A percentile compares a stretch with the other conserved stretches of the same genome.
Conservation (phyloP, 2,888 invertebrate genomes). For the Hypena proboscidalis region DNA sequence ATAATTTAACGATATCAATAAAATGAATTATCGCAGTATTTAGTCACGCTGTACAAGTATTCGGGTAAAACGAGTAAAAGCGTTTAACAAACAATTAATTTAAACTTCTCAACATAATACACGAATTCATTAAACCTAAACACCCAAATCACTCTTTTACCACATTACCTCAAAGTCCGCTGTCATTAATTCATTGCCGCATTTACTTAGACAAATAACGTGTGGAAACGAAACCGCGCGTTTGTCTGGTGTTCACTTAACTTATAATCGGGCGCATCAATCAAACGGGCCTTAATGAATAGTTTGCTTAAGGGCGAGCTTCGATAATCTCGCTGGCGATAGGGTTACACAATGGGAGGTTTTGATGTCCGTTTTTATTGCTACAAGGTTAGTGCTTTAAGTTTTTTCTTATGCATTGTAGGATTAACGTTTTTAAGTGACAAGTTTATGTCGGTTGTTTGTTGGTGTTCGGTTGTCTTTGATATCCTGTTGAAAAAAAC, state of each 20-base stretch:
- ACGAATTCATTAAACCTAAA: conserved; percentile 1
- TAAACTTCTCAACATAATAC: background rate
- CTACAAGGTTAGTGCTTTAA: conserved; percentile 31
- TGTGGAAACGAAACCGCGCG: conserved; percentile 42
- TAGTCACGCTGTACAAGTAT: too few species aligned
- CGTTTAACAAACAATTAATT: background rate
- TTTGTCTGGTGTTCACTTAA: conserved; percentile 49
- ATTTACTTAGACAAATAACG: conserved; percentile 42
- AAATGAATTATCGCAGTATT: too few species aligned
- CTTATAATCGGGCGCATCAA: conserved; percentile 66
- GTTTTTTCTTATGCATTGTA: conserved; percentile 32
- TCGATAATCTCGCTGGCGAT: conserved; percentile 62
- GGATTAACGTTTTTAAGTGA: conserved; percentile 37
- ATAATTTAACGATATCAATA: too few species aligned
- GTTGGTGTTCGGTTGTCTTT: background rate
- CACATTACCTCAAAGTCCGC: conserved; percentile 7
- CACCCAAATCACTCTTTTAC: conserved; percentile 5
- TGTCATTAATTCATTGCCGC: conserved; percentile 35
- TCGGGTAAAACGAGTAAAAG: background rate
- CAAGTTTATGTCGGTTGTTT: conserved; percentile 15
- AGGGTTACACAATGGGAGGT: conserved; percentile 62
- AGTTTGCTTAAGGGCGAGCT: conserved; percentile 69
- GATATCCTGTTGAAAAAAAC: too few species aligned
- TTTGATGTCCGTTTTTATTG: conserved; percentile 49
- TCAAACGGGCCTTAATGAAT: conserved; percentile 73